Evolutionary conservation across 1,140 invertebrate genomes (phyloP), one percentile per base, ranked within the genome.

Genomic region (Heliconius hewitsoni): DNA sequence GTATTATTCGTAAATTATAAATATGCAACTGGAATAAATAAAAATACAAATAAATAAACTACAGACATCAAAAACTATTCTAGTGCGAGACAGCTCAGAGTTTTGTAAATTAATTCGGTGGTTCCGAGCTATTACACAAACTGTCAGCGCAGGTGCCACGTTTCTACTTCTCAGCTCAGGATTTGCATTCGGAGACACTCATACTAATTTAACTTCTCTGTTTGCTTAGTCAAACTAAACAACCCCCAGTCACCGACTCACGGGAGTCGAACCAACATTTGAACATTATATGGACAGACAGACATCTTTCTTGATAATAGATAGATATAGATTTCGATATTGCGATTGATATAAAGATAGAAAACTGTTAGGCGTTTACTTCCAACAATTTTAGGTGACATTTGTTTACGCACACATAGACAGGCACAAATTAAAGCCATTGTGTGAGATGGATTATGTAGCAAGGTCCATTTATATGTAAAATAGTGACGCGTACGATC

Each of bases 31-130:
- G 16, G 18, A 30, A 66, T 30, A 13, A 57, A 3, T 60, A 23
- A 60, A 60, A 66, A 11, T 13, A 27, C 66, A 76, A 80, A 83
- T 79, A 76, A 80, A 83, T 79, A 82, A 83, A 84, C 83, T 84
- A 74, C 81, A 73, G 80, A 81, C 86, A 86, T 91, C 90, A 91
- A 93, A 93, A 93, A 92, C 90, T 89, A 87, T 91, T 93, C 8
- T 89, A 88, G 87, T 82, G 83, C 74, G 85, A 87, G 87, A 92
- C 87, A 87, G 90, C 84, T 90, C 80, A 82, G 85, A 93, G 91
- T 93, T 94, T 93, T 91, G 89, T 90, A 90, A 93, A 94, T 93
- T 92, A 93, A 93, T 93, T 92, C 89, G 83, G 90, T 88, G 89
- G 92, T 94, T 93, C 88, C 88, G 87, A 88, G 89, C 90, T 93